Base-by-base conservation (phyloP, 2,113 vertebrate genomes). In the Petrocephalus zakoni region DNA sequence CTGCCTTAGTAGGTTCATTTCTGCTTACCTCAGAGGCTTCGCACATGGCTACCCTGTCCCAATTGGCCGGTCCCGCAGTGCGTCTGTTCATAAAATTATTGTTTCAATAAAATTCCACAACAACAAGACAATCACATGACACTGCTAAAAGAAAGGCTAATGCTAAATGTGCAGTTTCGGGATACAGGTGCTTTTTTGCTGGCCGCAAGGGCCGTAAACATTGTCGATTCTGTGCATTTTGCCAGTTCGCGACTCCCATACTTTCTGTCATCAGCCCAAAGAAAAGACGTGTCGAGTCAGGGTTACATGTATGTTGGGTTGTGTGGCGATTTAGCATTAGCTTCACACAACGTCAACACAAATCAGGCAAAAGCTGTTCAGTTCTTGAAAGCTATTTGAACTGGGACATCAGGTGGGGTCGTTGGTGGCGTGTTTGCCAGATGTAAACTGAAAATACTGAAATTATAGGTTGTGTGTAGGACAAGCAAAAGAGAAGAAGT, bases 71-170 rank as follows among this genome's bases (percentile, higher is more conserved):
- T 21, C 15, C 52, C 4, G 29, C 25, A 9, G 51, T 34, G 15
- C 53, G n/a, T n/a, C 19, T 34, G 46, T 53, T 85, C 25, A 55
- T 58, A 72, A 61, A 53, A 51, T 72, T 37, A 86, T 87, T 21
- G 4, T n/a, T 68, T 87, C 51, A 42, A 61, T 84, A 58, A 56
- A 91, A 68, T 64, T 89, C 56, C 91, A 93, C 91, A 89, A 92
- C 47, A 92, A 93, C 91, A 87, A 91, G 58, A 93, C 81, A 75
- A 90, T 87, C 88, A 91, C 91, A 88, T 89, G 46, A 90, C 88
- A 84, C 29, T 78, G 52, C 68, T 64, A 78, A 88, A 52, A 47
- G 84, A 82, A 61, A 11, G 21, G 46, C 34, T 22, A 37, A 85
- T 87, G 51, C 5, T 88, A 87, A 88, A 72, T n/a, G 68, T 84